Evolutionary conservation across 2,797 vertebrate species (phyloP).

Genomic region (Carapus acus): DNA sequence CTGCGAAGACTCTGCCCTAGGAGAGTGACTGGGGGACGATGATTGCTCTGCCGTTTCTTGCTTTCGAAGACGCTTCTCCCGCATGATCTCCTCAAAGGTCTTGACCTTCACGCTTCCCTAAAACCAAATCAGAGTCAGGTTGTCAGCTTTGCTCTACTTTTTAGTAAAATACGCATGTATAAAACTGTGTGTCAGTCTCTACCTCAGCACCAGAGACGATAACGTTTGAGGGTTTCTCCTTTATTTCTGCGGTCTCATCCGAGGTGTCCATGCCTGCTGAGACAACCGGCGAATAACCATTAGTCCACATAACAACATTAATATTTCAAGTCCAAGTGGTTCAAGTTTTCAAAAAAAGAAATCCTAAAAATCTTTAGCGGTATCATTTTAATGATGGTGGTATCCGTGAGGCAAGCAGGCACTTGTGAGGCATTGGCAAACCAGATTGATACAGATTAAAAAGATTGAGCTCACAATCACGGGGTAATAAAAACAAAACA

Average conservation of each 20-base stretch:
- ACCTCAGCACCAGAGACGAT: constrained; percentile 51
- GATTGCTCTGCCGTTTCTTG: constrained; percentile 63
- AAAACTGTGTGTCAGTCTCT: neutral
- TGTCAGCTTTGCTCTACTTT: neutral
- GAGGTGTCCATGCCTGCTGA: constrained; percentile 24
- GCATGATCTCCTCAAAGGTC: constrained; percentile 82
- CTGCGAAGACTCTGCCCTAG: constrained; percentile 20
- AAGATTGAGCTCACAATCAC: too few relatives aligned
- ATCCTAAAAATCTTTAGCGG: too few relatives aligned
- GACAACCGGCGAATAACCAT: too few relatives aligned
- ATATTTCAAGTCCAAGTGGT: too few relatives aligned
- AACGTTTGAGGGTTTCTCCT: constrained; percentile 38
- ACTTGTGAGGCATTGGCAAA: too few relatives aligned
- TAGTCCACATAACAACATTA: too few relatives aligned
- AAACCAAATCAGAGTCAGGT: constrained; percentile 4
- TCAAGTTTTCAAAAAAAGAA: too few relatives aligned
- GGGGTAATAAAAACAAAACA: too few relatives aligned
- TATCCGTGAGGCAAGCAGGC: too few relatives aligned
- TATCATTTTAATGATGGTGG: too few relatives aligned
- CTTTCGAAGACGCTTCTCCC: constrained; percentile 78
- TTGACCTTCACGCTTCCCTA: constrained; percentile 73
- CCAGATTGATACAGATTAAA: too few relatives aligned
- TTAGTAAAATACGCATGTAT: too few relatives aligned
- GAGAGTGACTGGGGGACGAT: constrained; percentile 17
- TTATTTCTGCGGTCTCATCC: constrained; percentile 39